Percentiles rank a stretch among this genome's conserved stretches.
Evolutionary conservation across 2,113 vertebrate species (phyloP).

Genomic region (Serilophus lunatus): DNA sequence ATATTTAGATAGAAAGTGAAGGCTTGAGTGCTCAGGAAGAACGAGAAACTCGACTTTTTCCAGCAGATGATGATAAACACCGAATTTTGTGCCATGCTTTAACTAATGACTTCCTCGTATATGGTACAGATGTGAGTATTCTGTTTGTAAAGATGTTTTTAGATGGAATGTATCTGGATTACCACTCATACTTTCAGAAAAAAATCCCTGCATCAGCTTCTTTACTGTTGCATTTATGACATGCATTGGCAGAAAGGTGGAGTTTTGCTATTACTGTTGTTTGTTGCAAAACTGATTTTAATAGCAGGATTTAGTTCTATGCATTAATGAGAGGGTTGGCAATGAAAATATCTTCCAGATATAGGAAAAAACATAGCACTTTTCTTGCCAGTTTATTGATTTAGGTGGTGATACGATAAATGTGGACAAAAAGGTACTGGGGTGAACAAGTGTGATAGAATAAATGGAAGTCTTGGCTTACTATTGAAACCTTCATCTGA

Average conservation of each 20-base stretch:
- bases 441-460: background rate
- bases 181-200: background rate
- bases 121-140: conserved; percentile 89
- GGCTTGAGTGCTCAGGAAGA: conserved; percentile 81
- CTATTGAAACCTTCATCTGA: background rate
- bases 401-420: background rate
- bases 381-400: background rate
- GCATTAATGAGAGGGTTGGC: background rate
- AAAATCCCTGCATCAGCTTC: background rate
- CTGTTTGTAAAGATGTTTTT: background rate
- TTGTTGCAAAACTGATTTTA: background rate
- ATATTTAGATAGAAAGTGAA: conserved; percentile 87
- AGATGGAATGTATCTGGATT: background rate
- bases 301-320: background rate
- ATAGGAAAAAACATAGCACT: background rate
- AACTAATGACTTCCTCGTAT: conserved; percentile 92
- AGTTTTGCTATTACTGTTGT: background rate
- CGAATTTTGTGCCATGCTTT: conserved; percentile 90
- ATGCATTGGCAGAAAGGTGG: background rate
- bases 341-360: background rate
- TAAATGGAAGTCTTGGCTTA: background rate
- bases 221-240: background rate
- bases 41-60: conserved; percentile 92
- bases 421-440: background rate
- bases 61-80: conserved; percentile 83